Percentiles rank a stretch among this genome's conserved stretches.
Evolutionary conservation across 2,113 vertebrate species (phyloP).

Genomic region (Trachemys scripta): DNA sequence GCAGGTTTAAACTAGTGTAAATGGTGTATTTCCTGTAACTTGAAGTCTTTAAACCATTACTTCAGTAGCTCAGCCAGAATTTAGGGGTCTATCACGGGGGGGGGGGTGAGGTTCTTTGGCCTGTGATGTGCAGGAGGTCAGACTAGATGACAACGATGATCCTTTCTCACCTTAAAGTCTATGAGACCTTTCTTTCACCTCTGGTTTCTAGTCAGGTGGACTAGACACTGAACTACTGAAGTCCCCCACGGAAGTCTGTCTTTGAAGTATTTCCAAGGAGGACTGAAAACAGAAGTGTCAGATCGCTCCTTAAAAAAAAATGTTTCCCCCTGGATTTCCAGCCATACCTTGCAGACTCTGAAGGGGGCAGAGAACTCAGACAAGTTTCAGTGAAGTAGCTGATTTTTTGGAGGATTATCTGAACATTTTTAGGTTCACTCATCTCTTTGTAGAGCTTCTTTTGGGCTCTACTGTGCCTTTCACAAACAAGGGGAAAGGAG

Average conservation of each 20-base stretch:
- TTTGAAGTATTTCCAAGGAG: neutral
- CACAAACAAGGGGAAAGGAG: neutral
- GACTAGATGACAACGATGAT: too few species aligned
- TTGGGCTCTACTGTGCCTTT: neutral
- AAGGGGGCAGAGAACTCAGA: neutral
- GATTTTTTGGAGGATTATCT: neutral
- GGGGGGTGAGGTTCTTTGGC: too few species aligned
- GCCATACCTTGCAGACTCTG: neutral
- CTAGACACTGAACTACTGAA: neutral
- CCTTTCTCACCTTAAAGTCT: too few species aligned
- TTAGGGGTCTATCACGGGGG: too few species aligned
- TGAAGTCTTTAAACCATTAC: too few species aligned
- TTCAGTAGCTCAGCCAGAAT: too few species aligned
- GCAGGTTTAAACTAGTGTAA: too few species aligned
- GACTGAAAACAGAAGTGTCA: neutral
- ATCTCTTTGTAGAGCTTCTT: neutral
- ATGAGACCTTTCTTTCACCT: neutral
- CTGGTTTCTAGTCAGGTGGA: neutral
- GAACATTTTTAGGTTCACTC: neutral
- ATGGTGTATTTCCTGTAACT: too few species aligned
- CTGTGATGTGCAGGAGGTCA: too few species aligned
- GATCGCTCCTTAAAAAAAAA: too few species aligned
- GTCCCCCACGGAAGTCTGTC: neutral
- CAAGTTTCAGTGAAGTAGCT: neutral
- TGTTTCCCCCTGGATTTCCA: neutral